Percentiles rank a stretch among this genome's conserved stretches.
Evolutionary conservation across 2,888 invertebrate species (phyloP).

Genomic region (Luffia ferchaultella): DNA sequence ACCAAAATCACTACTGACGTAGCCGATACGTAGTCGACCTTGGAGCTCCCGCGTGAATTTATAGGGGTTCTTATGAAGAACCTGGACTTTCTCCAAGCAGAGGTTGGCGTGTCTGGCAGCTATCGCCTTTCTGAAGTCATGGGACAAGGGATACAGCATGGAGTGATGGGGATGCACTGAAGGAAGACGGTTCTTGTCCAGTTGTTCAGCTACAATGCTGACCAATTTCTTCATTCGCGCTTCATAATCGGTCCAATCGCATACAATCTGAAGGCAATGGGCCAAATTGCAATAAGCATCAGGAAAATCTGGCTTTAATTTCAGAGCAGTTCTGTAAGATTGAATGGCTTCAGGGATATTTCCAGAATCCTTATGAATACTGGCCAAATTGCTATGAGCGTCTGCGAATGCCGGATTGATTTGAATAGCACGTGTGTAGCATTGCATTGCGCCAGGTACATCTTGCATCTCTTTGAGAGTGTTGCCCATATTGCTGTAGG

Average conservation of each 20-base stretch:
- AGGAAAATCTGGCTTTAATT: slow-evolving; percentile 98
- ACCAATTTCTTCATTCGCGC: slow-evolving; percentile 96
- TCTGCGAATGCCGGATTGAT: slow-evolving; percentile 99
- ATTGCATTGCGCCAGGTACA: slow-evolving; percentile 94
- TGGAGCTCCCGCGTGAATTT: slow-evolving; percentile 77
- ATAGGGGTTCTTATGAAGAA: slow-evolving; percentile 90
- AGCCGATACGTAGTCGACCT: slow-evolving; percentile 88
- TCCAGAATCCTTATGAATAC: slow-evolving; percentile 99
- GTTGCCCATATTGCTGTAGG: slow-evolving; percentile 99
- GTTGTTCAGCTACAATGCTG: slow-evolving; percentile 95
- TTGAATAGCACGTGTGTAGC: slow-evolving; percentile 97
- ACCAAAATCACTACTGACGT: slow-evolving; percentile 99
- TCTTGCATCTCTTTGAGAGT: slow-evolving; percentile 99
- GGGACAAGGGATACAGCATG: slow-evolving; percentile 97
- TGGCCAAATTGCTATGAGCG: slow-evolving; percentile 98
- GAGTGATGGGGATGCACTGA: slow-evolving; percentile 99
- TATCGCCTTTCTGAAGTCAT: slow-evolving; percentile 95
- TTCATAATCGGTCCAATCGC: slow-evolving; percentile 99
- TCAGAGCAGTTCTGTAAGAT: slow-evolving; percentile 95
- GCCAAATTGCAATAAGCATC: slow-evolving; percentile 99
- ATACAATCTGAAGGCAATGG: slow-evolving; percentile 98
- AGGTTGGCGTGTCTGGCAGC: slow-evolving; percentile 97
- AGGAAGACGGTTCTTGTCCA: slow-evolving; percentile 95
- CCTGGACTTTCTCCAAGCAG: slow-evolving; percentile 96
- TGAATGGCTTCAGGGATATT: slow-evolving; percentile 99